These are phyloP conservation scores for Aphelinus certus DNA, from an alignment of 1,140 invertebrate species.

Conservation along the genomic window DNA sequence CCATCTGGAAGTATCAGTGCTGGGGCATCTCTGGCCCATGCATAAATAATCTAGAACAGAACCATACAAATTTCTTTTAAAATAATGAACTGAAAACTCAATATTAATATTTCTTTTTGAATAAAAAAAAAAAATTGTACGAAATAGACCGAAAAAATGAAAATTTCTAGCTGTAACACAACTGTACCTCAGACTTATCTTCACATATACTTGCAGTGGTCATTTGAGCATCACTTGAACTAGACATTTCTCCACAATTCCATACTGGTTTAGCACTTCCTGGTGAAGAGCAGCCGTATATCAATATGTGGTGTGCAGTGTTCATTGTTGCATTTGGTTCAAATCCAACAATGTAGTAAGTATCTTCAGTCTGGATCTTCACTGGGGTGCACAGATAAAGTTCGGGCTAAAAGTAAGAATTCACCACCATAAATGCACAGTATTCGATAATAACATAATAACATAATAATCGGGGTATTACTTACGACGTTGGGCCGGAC, in stretches of 20 bases:
- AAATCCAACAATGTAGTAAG: conserved; percentile 89
- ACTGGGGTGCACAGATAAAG: conserved; percentile 87
- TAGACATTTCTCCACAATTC: conserved; percentile 94
- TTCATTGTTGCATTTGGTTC: conserved; percentile 91
- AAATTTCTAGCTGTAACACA: conserved; percentile 47
- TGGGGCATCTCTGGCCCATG: conserved; percentile 96
- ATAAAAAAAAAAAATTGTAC: neutral
- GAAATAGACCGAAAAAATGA: neutral
- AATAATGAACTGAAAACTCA: too few relatives aligned
- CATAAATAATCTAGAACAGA: conserved; percentile 84
- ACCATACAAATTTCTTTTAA: too few relatives aligned
- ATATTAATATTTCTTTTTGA: conserved; percentile 2
- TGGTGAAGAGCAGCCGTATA: conserved; percentile 91
- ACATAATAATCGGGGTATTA: conserved; percentile 22
- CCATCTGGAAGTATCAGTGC: conserved; percentile 83
- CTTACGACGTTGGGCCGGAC: conserved; percentile 75
- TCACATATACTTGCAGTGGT: conserved; percentile 75
- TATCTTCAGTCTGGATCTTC: conserved; percentile 74
- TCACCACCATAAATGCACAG: too few relatives aligned
- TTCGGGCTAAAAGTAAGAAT: conserved; percentile 73
- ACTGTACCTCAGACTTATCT: conserved; percentile 74
- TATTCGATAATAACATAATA: too few relatives aligned
- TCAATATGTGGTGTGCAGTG: conserved; percentile 94
- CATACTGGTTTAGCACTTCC: conserved; percentile 83
- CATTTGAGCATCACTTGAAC: conserved; percentile 55